A percentile compares a stretch with the other conserved stretches of the same genome.
phyloP scores from a whole-genome alignment of 2,113 vertebrate species.

The Apodemus speciosus region DNA sequence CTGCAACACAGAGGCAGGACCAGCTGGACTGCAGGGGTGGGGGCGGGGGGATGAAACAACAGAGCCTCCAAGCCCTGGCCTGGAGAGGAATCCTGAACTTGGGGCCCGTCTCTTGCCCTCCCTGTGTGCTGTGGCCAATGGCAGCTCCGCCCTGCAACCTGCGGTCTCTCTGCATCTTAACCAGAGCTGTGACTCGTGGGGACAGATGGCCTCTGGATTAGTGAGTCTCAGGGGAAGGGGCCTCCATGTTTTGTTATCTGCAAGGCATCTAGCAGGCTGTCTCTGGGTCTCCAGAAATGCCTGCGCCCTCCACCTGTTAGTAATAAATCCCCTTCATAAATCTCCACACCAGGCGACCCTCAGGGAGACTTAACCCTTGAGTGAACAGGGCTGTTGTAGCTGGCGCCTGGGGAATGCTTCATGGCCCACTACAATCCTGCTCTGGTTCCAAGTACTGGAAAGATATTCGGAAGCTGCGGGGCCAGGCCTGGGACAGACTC shows the following conservation, averaged over 20 bases:
- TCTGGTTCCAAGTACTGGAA: neutral
- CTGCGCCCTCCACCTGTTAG: neutral
- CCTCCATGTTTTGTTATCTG: neutral
- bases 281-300: neutral
- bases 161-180: rapidly evolving
- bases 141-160: neutral
- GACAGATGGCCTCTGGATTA: neutral
- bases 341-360: neutral
- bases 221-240: neutral
- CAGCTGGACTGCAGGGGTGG: neutral
- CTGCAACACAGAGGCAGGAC: neutral
- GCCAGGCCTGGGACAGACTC: neutral
- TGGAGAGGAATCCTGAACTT: neutral
- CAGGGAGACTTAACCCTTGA: neutral
- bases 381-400: neutral
- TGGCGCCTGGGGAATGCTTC: rapidly evolving
- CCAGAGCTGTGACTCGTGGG: neutral
- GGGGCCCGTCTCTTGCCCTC: rapidly evolving
- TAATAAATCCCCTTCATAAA: neutral
- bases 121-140: neutral
- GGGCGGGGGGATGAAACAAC: neutral
- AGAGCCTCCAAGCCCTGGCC: neutral
- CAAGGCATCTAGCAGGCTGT: neutral
- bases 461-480: rapidly evolving
- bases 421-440: rapidly evolving